Evolutionary conservation across 2,797 vertebrate species (phyloP).

Genomic region (Hoplostethus mediterraneus): DNA sequence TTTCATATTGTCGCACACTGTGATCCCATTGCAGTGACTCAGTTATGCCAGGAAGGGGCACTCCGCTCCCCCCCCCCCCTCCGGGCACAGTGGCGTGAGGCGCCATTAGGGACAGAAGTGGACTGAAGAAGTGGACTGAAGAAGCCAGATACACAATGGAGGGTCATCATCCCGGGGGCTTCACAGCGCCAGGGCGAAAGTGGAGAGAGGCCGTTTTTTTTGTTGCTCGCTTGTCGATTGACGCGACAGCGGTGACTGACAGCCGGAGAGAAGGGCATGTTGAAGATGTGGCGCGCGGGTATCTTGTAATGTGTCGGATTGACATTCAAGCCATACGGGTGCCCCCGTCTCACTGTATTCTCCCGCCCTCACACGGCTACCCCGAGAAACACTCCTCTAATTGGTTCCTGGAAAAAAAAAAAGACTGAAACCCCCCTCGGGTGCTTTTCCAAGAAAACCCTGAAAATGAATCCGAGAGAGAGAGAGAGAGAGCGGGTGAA

Average conservation of each 20-base stretch:
- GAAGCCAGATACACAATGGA: constrained; percentile 16
- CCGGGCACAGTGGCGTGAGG: constrained; percentile 14
- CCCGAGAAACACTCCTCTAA: constrained; percentile 24
- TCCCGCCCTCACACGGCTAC: constrained; percentile 6
- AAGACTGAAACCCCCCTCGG: constrained; percentile 33
- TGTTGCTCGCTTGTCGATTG: neutral
- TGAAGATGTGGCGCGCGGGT: neutral
- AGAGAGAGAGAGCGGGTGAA: constrained; percentile 19
- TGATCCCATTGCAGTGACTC: constrained; percentile 28
- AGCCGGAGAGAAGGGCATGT: neutral
- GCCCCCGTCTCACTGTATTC: neutral
- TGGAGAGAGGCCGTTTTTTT: constrained; percentile 2
- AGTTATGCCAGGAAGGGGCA: constrained; percentile 15
- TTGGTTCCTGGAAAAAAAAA: constrained; percentile 38
- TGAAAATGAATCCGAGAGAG: neutral
- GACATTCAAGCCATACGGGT: constrained; percentile 26
- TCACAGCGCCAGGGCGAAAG: neutral
- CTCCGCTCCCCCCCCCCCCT: neutral
- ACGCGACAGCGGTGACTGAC: neutral
- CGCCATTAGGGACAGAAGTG: constrained; percentile 10
- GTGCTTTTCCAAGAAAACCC: constrained; percentile 39
- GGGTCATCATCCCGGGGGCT: neutral
- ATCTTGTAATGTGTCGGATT: neutral
- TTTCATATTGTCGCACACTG: constrained; percentile 21
- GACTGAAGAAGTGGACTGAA: neutral